These are phyloP conservation scores for Chascanopsetta lugubris DNA, from an alignment of 2,113 vertebrate species.

Conservation along the genomic window DNA sequence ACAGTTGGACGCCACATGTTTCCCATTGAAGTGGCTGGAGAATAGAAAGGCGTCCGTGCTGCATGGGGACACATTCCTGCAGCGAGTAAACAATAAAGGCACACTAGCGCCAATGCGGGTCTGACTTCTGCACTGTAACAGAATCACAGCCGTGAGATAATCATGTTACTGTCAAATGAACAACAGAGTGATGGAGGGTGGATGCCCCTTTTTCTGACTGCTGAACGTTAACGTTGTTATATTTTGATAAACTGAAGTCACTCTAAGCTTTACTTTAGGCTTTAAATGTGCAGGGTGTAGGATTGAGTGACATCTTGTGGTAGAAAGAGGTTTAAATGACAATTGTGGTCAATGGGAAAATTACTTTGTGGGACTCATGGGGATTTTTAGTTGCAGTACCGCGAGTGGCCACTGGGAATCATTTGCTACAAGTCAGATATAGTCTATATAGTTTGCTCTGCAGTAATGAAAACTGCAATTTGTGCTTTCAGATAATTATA, in stretches of 20 bases:
- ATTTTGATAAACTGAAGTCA: neutral
- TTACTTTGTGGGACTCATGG: too few species aligned
- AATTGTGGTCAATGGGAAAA: too few species aligned
- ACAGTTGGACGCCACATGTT: constrained; percentile 36
- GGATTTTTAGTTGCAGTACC: too few species aligned
- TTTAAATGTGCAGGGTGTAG: neutral
- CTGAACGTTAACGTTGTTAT: neutral
- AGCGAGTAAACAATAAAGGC: constrained; percentile 29
- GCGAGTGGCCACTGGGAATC: too few species aligned
- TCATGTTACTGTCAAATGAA: neutral
- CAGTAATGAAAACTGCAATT: too few species aligned
- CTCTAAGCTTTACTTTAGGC: neutral
- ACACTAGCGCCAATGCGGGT: neutral
- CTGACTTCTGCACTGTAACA: neutral
- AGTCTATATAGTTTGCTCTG: too few species aligned
- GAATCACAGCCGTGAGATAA: neutral
- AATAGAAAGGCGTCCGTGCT: constrained; percentile 6
- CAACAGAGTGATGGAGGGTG: neutral
- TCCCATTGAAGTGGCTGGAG: constrained; percentile 31
- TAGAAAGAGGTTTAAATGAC: too few species aligned
- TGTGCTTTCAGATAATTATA: too few species aligned
- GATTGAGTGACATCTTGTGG: too few species aligned
- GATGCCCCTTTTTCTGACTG: neutral
- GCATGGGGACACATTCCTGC: constrained; percentile 26
- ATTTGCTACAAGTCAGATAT: too few species aligned